Percentiles rank a stretch among this genome's conserved stretches.
Conservation (phyloP, 2,113 vertebrate genomes). For the Acrocephalus arundinaceus region DNA sequence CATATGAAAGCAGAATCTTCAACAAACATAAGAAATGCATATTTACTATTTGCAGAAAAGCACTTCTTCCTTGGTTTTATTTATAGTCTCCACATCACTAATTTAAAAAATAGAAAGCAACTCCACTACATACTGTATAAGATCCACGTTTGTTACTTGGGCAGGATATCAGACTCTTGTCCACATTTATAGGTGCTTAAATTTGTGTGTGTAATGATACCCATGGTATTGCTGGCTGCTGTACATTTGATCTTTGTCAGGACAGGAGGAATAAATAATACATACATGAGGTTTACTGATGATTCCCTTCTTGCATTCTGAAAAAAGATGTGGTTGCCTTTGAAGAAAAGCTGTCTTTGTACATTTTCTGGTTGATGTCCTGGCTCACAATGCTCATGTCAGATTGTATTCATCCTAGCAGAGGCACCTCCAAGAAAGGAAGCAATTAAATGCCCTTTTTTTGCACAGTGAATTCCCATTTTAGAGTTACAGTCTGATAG, state of each 20-base stretch:
- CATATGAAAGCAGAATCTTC: not conserved
- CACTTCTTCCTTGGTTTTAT: not conserved
- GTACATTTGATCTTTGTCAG: not conserved
- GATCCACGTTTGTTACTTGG: not conserved
- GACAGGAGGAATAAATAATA: not conserved
- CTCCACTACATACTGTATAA: not conserved
- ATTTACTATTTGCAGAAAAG: not conserved
- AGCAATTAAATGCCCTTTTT: slow-evolving; percentile 41
- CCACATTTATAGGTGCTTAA: not conserved
- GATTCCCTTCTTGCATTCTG: not conserved
- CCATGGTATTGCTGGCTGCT: not conserved
- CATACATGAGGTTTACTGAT: not conserved
- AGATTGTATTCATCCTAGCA: slow-evolving; percentile 27
- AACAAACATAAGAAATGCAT: not conserved
- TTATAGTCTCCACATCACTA: not conserved
- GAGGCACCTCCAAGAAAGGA: slow-evolving; percentile 38
- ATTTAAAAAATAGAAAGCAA: not conserved
- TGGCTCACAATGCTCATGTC: slow-evolving; percentile 59
- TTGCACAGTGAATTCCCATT: not conserved
- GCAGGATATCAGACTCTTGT: not conserved
- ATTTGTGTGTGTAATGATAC: not conserved
- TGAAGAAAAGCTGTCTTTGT: slow-evolving; percentile 54
- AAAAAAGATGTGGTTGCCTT: not conserved
- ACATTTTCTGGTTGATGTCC: slow-evolving; percentile 56
- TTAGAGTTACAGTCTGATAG: not conserved